Evolutionary conservation across 2,797 vertebrate genomes (phyloP).

Genomic region (Halcyon chelicuti): DNA sequence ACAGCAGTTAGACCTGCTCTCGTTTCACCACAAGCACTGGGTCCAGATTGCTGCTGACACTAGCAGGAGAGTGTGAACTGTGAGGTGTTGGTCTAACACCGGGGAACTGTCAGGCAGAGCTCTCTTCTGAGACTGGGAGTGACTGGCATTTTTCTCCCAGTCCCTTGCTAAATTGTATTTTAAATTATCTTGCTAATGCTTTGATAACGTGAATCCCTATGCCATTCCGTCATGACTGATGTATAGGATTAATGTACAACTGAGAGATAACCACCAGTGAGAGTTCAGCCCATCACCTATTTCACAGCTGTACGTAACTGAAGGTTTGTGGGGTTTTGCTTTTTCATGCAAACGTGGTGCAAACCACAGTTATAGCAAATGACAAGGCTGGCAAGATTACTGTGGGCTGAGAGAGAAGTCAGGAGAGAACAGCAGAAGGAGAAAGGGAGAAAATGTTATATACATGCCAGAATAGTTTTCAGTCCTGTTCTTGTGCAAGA

Average conservation of each 20-base stretch:
- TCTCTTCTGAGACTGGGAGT: background rate
- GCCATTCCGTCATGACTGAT: background rate
- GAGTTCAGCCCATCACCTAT: background rate
- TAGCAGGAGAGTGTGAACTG: rapidly evolving
- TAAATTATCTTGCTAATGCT: background rate
- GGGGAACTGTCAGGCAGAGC: background rate
- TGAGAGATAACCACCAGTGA: background rate
- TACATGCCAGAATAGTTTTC: background rate
- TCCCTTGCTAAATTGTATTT: background rate
- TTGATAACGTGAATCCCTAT: background rate
- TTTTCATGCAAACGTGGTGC: background rate
- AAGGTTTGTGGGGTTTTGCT: background rate
- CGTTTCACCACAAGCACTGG: background rate
- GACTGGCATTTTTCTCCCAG: background rate
- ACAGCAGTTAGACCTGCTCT: background rate
- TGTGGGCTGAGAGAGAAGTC: too few species aligned
- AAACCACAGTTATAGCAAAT: background rate
- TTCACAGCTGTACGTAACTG: background rate
- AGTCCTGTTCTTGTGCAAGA: background rate
- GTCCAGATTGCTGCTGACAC: background rate
- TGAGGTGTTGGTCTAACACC: background rate
- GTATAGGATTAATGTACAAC: background rate
- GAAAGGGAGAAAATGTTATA: background rate
- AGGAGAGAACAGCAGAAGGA: background rate
- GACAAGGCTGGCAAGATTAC: background rate